phyloP scores from a whole-genome alignment of 2,113 vertebrate genomes.

The Lonchura striata region DNA sequence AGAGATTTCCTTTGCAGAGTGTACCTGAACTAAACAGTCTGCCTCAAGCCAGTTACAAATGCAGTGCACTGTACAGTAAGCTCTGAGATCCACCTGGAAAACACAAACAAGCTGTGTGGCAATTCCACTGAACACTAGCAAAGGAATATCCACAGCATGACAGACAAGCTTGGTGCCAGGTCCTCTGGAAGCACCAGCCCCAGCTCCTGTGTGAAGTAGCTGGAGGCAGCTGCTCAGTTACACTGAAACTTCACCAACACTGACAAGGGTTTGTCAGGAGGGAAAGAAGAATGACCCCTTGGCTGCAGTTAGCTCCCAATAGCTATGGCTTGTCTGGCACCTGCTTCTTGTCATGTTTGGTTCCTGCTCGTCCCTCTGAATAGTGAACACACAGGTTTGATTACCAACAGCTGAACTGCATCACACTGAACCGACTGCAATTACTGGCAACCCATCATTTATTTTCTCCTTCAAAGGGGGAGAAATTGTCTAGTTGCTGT shows the following conservation, averaged over 20 bases:
- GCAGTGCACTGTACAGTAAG: background rate
- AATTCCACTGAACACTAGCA: background rate
- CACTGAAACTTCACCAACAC: background rate
- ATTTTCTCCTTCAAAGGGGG: background rate
- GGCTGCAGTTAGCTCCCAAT: background rate
- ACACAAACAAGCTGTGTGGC: too few relatives aligned
- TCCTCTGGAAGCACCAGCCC: background rate
- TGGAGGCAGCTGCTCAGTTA: background rate
- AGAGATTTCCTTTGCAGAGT: background rate
- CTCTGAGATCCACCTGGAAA: background rate
- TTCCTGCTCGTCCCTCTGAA: fast-evolving
- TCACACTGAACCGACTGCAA: background rate
- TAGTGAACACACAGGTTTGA: background rate
- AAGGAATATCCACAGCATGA: background rate
- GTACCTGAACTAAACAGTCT: background rate
- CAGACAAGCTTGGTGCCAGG: background rate
- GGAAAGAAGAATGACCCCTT: background rate
- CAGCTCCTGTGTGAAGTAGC: background rate
- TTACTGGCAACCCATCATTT: background rate
- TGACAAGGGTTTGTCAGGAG: background rate
- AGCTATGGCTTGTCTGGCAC: background rate
- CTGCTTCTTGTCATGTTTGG: background rate
- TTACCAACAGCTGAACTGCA: background rate
- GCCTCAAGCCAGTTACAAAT: background rate
- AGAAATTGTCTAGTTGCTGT: background rate